phyloP scores from a whole-genome alignment of 2,113 vertebrate species.

The Isichthys henryi region DNA sequence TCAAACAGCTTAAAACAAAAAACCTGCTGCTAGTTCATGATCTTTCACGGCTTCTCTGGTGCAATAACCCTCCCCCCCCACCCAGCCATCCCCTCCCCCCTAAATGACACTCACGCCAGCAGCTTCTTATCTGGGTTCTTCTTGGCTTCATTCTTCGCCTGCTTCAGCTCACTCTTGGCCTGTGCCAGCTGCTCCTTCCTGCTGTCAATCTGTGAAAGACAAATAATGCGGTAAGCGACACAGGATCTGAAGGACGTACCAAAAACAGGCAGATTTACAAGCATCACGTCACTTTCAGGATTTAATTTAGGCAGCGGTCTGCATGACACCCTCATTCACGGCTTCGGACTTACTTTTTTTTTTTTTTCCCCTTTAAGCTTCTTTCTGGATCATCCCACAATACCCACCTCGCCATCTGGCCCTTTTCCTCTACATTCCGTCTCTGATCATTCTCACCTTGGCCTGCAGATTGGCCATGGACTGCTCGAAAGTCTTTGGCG shows the following conservation, averaged over 20 bases:
- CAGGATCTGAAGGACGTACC: not conserved
- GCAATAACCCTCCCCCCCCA: not conserved
- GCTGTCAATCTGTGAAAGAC: constrained; percentile 42
- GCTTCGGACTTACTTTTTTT: not conserved
- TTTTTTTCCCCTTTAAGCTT: not conserved
- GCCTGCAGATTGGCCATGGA: constrained; percentile 67
- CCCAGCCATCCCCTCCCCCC: not conserved
- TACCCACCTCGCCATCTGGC: not conserved
- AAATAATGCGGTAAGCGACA: not conserved
- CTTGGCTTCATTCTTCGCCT: constrained; percentile 55
- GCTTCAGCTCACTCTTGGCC: constrained; percentile 53
- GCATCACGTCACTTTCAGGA: not conserved
- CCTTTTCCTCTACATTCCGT: not conserved
- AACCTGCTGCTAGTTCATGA: not conserved
- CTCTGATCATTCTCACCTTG: constrained; percentile 47
- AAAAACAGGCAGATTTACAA: not conserved
- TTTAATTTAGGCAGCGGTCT: not conserved
- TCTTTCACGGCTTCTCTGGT: not conserved
- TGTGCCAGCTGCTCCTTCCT: constrained; percentile 52
- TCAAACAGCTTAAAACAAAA: not conserved
- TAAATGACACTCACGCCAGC: constrained; percentile 32
- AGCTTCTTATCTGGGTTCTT: constrained; percentile 40
- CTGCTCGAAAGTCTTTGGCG: constrained; percentile 68
- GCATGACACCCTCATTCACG: not conserved
- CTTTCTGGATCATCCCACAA: not conserved